phyloP scores from a whole-genome alignment of 2,888 invertebrate species.

The Bellardia bayeri region DNA sequence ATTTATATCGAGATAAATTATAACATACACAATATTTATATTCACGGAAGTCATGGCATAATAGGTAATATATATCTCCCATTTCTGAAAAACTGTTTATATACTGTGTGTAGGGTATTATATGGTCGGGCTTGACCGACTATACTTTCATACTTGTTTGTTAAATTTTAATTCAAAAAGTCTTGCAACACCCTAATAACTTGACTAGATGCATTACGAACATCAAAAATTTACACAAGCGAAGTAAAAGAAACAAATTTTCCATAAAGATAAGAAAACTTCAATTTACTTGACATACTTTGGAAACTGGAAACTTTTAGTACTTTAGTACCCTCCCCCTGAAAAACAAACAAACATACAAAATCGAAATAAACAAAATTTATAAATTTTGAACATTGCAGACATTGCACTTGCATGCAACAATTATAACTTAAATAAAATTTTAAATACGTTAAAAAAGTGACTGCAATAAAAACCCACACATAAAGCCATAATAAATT shows the following conservation, averaged over 20 bases:
- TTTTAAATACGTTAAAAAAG: conserved; percentile 2
- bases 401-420: conserved; percentile 44
- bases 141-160: no score
- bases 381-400: conserved; percentile 12
- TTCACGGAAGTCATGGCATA: no score
- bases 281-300: conserved; percentile 54
- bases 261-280: conserved; percentile 32
- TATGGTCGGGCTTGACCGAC: no score
- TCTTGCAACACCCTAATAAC: neutral
- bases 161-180: no score
- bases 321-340: neutral
- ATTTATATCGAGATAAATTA: no score
- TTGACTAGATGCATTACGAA: neutral
- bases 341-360: neutral
- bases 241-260: neutral
- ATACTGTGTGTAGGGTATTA: no score
- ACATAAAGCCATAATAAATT: neutral
- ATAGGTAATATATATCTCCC: no score
- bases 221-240: neutral
- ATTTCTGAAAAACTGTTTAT: no score
- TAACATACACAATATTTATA: no score
- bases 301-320: conserved; percentile 39
- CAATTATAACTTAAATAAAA: neutral
- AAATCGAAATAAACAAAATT: conserved; percentile 6
- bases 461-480: conserved; percentile 48